These are phyloP conservation scores for Drosophila ustulata DNA, from an alignment of 2,888 invertebrate genomes.

Conservation along the genomic window DNA sequence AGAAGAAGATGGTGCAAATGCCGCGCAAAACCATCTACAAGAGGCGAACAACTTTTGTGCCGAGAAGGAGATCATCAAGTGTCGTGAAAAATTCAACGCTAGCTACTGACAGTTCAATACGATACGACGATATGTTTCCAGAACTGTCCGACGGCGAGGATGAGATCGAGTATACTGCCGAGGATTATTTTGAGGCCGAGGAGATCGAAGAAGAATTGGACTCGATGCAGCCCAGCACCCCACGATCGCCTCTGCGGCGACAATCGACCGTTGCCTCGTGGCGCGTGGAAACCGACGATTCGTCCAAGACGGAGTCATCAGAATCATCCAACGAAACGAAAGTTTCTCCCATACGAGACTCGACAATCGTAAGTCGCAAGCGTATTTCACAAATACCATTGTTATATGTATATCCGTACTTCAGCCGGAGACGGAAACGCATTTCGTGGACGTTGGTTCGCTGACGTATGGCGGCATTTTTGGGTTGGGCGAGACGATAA, in stretches of 20 bases:
- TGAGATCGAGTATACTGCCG: conserved; percentile 5
- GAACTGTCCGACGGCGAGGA: not conserved
- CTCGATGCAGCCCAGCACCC: not conserved
- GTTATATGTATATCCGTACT: no score
- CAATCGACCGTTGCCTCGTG: no score
- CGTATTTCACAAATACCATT: no score
- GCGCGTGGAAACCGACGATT: no score
- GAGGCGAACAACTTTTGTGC: not conserved
- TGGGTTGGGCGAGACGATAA: conserved; percentile 90
- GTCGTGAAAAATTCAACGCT: not conserved
- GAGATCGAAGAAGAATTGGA: not conserved
- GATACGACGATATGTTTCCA: not conserved
- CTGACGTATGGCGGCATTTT: conserved; percentile 85
- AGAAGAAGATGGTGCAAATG: not conserved
- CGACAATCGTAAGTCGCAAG: no score
- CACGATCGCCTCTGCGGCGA: not conserved
- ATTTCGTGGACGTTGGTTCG: conserved; percentile 83
- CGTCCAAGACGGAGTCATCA: not conserved
- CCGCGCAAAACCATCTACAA: not conserved
- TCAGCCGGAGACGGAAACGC: conserved; percentile 63
- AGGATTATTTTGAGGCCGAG: conserved; percentile 8
- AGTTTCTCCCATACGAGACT: no score
- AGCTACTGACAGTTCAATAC: no score
- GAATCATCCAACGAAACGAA: no score
- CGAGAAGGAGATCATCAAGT: not conserved